A percentile compares a stretch with the other conserved stretches of the same genome.
Conservation (phyloP, 1,140 invertebrate species). For the Popillia japonica region DNA sequence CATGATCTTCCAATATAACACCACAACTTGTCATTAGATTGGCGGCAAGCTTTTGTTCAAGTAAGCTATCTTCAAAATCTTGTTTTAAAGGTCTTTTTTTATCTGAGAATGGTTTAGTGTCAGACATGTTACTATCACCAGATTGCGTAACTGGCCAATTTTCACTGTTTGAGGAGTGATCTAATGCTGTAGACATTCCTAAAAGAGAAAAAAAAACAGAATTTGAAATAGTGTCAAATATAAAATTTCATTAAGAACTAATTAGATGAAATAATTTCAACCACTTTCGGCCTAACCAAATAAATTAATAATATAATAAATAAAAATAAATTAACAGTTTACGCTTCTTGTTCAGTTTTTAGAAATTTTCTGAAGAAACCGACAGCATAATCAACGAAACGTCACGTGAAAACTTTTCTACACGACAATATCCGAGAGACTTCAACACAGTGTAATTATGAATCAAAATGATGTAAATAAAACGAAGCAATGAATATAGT, state of each 20-base stretch:
- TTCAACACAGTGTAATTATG: too few relatives aligned
- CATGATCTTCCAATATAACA: conserved; percentile 62
- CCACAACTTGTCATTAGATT: conserved; percentile 56
- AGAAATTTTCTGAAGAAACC: too few relatives aligned
- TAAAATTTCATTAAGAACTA: neutral
- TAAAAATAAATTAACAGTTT: too few relatives aligned
- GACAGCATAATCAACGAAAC: too few relatives aligned
- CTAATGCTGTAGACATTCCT: conserved; percentile 67
- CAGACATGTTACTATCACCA: conserved; percentile 58
- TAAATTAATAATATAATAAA: too few relatives aligned
- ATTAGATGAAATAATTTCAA: too few relatives aligned
- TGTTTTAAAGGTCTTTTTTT: conserved; percentile 34
- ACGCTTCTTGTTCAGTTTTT: too few relatives aligned
- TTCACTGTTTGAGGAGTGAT: conserved; percentile 68
- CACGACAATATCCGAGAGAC: too few relatives aligned
- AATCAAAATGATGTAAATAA: too few relatives aligned
- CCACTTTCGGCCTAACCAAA: too few relatives aligned
- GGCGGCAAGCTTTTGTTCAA: conserved; percentile 48
- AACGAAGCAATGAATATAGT: too few relatives aligned
- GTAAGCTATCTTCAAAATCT: conserved; percentile 45
- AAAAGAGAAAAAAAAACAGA: conserved; percentile 45
- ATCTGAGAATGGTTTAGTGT: conserved; percentile 47
- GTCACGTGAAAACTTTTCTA: too few relatives aligned
- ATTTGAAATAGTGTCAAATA: neutral
- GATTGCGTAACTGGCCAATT: conserved; percentile 63